A percentile compares a stretch with the other conserved stretches of the same genome.
These are phyloP conservation scores for Achatina immaculata DNA, from an alignment of 1,140 invertebrate species.

Conservation along the genomic window DNA sequence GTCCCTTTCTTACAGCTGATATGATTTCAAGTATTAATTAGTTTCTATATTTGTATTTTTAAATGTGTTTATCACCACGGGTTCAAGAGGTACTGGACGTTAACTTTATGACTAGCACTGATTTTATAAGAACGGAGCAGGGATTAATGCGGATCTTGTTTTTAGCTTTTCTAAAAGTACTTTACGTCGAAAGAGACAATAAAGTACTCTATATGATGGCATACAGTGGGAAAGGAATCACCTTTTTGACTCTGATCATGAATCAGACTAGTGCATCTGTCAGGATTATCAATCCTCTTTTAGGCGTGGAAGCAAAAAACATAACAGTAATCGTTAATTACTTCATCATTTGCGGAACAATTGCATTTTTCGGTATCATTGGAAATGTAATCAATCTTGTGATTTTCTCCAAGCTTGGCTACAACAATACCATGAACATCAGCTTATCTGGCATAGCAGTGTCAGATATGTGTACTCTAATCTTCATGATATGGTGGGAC, in stretches of 20 bases:
- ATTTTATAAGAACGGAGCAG: no score
- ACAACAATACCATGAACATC: not conserved
- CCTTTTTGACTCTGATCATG: not conserved
- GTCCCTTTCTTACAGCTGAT: no score
- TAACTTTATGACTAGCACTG: no score
- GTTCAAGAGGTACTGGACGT: no score
- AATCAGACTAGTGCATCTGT: not conserved
- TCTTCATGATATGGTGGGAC: not conserved
- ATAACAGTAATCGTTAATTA: not conserved
- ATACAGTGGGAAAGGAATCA: not conserved
- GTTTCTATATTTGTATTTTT: no score
- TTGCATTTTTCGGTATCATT: not conserved
- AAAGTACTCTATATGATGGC: not conserved
- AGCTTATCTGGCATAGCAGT: not conserved
- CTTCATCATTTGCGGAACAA: not conserved
- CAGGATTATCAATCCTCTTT: not conserved
- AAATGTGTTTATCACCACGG: no score
- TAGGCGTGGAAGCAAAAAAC: not conserved
- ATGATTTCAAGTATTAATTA: no score
- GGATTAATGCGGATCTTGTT: not conserved
- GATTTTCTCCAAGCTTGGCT: constrained; percentile 1
- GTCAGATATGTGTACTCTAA: not conserved
- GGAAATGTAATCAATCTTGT: not conserved
- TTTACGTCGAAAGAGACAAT: not conserved
- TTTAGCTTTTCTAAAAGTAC: not conserved